phyloP scores from a whole-genome alignment of 2,797 vertebrate species.

The Rhincodon typus region DNA sequence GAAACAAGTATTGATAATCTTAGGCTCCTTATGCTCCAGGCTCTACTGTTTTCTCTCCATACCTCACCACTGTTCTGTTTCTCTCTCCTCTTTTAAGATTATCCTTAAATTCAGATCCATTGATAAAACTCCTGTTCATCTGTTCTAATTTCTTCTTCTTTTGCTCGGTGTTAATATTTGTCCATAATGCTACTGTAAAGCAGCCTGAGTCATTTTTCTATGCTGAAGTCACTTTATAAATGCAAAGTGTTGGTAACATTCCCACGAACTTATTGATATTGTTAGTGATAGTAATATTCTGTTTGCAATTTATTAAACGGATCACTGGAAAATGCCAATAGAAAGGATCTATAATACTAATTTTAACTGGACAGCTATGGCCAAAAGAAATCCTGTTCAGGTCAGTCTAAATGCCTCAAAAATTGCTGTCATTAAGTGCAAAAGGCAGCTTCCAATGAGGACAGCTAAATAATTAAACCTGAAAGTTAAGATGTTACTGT shows the following conservation, averaged over 20 bases:
- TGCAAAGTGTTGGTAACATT: not conserved
- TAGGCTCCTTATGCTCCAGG: not conserved
- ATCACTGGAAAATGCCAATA: not conserved
- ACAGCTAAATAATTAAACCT: not conserved
- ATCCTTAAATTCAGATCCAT: not conserved
- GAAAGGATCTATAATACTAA: not conserved
- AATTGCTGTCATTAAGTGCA: not conserved
- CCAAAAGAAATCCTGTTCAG: too few relatives aligned
- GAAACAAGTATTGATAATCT: not conserved
- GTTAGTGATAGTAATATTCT: not conserved
- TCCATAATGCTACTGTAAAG: not conserved
- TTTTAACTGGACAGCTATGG: not conserved
- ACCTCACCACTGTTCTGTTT: not conserved
- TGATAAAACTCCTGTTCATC: not conserved
- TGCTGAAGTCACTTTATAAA: not conserved
- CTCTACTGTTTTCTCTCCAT: too few relatives aligned
- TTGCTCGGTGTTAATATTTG: not conserved
- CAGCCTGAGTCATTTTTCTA: not conserved
- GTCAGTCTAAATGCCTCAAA: constrained; percentile 4
- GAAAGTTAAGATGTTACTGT: not conserved
- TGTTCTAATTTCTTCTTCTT: not conserved
- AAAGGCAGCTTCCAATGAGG: not conserved
- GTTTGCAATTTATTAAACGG: not conserved
- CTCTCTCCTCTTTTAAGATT: not conserved
- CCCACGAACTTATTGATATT: not conserved